Evolutionary conservation across 2,113 vertebrate genomes (phyloP).

Genomic region (Cranoglanis bouderius): DNA sequence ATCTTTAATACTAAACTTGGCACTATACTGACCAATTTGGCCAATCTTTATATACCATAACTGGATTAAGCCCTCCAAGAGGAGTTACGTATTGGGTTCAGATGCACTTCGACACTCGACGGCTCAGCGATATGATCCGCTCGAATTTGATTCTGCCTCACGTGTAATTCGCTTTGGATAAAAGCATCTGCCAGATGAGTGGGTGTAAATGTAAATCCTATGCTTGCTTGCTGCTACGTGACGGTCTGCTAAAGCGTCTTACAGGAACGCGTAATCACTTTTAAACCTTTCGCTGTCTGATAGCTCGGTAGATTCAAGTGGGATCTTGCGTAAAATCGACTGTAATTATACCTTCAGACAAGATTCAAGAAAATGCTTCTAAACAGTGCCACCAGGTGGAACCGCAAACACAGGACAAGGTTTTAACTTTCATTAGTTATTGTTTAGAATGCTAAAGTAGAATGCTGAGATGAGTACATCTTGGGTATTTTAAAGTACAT

Average conservation of each 20-base stretch:
- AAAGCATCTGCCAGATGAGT: conserved; percentile 9
- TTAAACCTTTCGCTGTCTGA: neutral
- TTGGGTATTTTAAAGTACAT: neutral
- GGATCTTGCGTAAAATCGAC: neutral
- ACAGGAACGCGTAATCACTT: neutral
- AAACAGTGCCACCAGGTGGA: neutral
- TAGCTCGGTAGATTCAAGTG: neutral
- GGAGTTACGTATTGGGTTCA: neutral
- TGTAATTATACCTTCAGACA: conserved; percentile 7
- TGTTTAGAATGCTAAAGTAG: neutral
- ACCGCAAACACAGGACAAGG: neutral
- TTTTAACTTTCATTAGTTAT: neutral
- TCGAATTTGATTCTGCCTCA: neutral
- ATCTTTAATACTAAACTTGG: neutral
- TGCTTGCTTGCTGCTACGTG: neutral
- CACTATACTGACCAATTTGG: neutral
- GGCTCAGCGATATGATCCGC: neutral
- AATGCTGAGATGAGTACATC: neutral
- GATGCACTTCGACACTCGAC: neutral
- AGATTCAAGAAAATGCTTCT: neutral
- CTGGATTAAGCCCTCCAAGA: neutral
- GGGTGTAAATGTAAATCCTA: neutral
- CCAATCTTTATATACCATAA: neutral
- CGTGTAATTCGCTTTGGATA: conserved; percentile 15
- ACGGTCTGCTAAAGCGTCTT: neutral